Evolutionary conservation across 1,140 invertebrate genomes (phyloP).

Genomic region (Neotoxoptera formosana): DNA sequence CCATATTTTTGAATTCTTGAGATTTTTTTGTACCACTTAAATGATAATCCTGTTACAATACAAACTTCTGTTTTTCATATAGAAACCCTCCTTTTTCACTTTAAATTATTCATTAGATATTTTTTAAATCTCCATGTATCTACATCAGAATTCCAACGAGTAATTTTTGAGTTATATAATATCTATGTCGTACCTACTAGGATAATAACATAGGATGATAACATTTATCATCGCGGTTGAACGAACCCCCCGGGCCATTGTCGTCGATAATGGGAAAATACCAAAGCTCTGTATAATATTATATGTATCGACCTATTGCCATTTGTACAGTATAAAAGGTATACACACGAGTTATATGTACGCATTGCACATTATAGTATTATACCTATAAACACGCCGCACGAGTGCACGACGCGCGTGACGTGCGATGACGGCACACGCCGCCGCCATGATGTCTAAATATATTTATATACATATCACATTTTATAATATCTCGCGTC

Average conservation of each 20-base stretch:
- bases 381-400: background rate
- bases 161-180: too few species aligned
- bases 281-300: background rate
- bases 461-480: background rate
- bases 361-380: background rate
- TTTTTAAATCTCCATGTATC: too few species aligned
- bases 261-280: background rate
- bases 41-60: too few species aligned
- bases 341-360: background rate
- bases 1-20: too few species aligned
- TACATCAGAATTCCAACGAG: too few species aligned
- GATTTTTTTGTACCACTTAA: too few species aligned
- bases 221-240: background rate
- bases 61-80: too few species aligned
- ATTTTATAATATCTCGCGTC: background rate
- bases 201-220: background rate
- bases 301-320: background rate
- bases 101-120: too few species aligned
- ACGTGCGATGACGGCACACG: background rate
- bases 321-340: background rate
- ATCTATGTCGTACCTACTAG: too few species aligned
- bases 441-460: background rate
- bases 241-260: background rate
- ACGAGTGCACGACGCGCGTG: background rate
- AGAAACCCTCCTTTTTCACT: too few species aligned